Percentiles rank a stretch among this genome's conserved stretches.
phyloP scores from a whole-genome alignment of 1,140 invertebrate genomes.

The Drosophila bifasciata region DNA sequence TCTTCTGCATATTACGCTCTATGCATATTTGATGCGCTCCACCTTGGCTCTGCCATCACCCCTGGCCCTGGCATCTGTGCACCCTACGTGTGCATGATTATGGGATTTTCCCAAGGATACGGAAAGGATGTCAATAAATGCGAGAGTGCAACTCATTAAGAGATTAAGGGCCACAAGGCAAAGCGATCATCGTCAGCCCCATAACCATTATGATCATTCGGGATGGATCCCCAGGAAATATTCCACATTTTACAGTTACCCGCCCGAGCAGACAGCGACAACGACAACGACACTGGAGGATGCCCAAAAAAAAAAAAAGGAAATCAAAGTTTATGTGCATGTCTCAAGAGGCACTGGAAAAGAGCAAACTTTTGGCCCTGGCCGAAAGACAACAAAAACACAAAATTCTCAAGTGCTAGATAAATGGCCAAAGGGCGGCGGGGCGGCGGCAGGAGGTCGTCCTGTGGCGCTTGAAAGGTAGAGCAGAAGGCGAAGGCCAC shows the following conservation, averaged over 20 bases:
- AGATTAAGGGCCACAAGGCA: slow-evolving; percentile 62
- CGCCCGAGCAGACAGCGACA: slow-evolving; percentile 3
- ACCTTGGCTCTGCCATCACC: neutral
- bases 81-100: slow-evolving; percentile 51
- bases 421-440: slow-evolving; percentile 53
- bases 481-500: slow-evolving; percentile 24
- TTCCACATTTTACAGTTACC: slow-evolving; percentile 30
- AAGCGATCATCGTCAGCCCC: slow-evolving; percentile 38
- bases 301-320: slow-evolving; percentile 9
- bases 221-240: neutral
- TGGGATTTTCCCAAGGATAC: slow-evolving; percentile 59
- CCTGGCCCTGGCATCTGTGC: neutral
- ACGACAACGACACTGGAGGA: too few relatives aligned
- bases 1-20: slow-evolving; percentile 71
- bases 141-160: slow-evolving; percentile 75
- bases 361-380: slow-evolving; percentile 52
- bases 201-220: too few relatives aligned
- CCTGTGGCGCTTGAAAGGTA: neutral
- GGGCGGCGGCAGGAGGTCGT: neutral
- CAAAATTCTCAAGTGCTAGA: slow-evolving; percentile 57
- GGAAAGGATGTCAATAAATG: slow-evolving; percentile 74
- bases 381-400: slow-evolving; percentile 57
- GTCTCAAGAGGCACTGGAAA: slow-evolving; percentile 62
- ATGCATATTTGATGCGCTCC: slow-evolving; percentile 69
- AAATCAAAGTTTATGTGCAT: slow-evolving; percentile 64